Conservation (phyloP, 2,797 vertebrate genomes). For the Nyctibius grandis region DNA sequence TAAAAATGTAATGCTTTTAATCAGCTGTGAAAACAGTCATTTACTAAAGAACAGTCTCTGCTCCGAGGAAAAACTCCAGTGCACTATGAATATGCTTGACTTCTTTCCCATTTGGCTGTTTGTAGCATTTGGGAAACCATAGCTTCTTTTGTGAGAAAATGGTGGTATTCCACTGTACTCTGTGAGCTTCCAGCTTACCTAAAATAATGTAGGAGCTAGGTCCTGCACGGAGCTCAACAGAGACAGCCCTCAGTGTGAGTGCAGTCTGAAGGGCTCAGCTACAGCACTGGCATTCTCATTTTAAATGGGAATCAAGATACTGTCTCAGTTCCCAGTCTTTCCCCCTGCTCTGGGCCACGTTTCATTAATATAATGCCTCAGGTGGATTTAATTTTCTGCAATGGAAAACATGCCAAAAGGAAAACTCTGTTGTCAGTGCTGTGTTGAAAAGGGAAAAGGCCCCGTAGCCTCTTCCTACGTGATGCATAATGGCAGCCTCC, state of each 20-base stretch:
- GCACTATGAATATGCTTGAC: neutral
- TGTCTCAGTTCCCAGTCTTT: neutral
- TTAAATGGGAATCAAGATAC: neutral
- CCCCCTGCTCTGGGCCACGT: neutral
- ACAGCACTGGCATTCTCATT: neutral
- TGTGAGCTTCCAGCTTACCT: neutral
- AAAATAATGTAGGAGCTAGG: neutral
- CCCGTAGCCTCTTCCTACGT: rapidly evolving
- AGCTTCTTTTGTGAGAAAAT: neutral
- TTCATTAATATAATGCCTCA: neutral
- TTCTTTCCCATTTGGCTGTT: neutral
- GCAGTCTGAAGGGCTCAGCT: neutral
- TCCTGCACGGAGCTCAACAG: neutral
- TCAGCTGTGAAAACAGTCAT: neutral
- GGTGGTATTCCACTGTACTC: neutral
- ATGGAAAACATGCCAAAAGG: neutral
- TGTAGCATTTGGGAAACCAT: neutral
- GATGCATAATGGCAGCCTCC: neutral
- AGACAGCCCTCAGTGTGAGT: neutral
- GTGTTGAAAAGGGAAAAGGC: neutral
- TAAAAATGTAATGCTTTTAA: neutral
- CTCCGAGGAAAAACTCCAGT: neutral
- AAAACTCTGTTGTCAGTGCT: neutral
- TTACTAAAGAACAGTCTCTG: neutral
- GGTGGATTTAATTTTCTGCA: neutral